These are phyloP conservation scores for Phalanger gymnotis DNA, from an alignment of 2,797 vertebrate species.

Conservation along the genomic window DNA sequence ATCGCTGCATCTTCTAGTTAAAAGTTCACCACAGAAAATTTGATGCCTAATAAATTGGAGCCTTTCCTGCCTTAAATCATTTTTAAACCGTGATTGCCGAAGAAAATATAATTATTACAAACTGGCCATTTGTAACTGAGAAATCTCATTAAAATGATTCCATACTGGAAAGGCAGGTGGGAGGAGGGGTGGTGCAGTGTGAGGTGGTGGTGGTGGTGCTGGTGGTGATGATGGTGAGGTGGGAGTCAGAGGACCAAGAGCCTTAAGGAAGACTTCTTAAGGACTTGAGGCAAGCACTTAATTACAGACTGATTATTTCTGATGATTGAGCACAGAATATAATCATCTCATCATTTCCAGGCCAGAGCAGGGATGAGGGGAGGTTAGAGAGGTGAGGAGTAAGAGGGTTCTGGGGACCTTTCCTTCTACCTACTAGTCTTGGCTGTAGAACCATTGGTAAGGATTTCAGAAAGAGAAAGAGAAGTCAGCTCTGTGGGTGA, in stretches of 20 bases:
- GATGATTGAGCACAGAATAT: conserved; percentile 77
- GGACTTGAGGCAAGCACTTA: conserved; percentile 75
- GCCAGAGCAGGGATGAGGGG: conserved; percentile 28
- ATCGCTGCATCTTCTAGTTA: conserved; percentile 66
- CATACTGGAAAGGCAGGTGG: conserved; percentile 77
- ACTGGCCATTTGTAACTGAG: conserved; percentile 85
- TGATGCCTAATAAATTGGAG: conserved; percentile 87
- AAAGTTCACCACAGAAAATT: conserved; percentile 82
- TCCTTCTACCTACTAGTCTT: conserved; percentile 28
- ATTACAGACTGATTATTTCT: conserved; percentile 84
- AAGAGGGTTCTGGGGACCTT: conserved; percentile 43
- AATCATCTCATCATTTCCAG: conserved; percentile 77
- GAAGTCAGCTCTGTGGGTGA: neutral
- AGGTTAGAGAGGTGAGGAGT: conserved; percentile 32
- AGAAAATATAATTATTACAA: conserved; percentile 89
- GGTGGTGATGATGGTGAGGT: neutral
- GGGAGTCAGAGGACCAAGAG: neutral
- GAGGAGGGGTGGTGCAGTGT: conserved; percentile 18
- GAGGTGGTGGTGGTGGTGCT: neutral
- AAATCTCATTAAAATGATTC: conserved; percentile 87
- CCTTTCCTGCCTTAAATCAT: conserved; percentile 84
- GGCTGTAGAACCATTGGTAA: neutral
- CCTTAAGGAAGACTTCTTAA: conserved; percentile 65
- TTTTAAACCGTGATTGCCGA: conserved; percentile 79
- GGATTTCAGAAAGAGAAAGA: neutral